Base-by-base conservation (phyloP, 2,797 vertebrate genomes). In the Staurois parvus region DNA sequence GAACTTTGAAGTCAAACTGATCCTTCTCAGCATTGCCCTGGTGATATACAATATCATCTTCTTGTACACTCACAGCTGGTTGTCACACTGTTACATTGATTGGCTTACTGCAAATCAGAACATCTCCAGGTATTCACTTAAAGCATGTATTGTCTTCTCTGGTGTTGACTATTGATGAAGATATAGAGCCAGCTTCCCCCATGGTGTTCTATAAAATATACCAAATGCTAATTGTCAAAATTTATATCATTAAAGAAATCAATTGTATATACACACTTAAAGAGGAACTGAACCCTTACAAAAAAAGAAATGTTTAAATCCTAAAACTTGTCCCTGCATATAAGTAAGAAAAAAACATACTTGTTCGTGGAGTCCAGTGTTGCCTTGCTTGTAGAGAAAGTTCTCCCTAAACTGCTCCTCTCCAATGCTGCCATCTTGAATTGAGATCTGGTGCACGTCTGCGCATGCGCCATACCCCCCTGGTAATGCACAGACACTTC, bases 1-100 rank as follows among this genome's bases (percentile, higher is more conserved):
- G 52, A 95, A 94, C 78, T 88, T 97, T 64, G 95, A 95, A 1
- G 80, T 96, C 70, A 98, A 97, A 89, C 82, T 91, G 5, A 89
- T 96, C 88, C 92, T 98, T 89, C 93, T 98, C 85, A 95, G 94
- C 1, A 90, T 97, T 75, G 96, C 96, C n/a, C 93, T 97, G 85
- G 94, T 92, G n/a, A 95, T 96, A 17, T 97, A 97, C 89, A 94
- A 96, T 3, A 94, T 94, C 7, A 91, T 98, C 79, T 97, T 97
- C 91, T 93, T 98, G 67, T 66, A 93, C 8, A 95, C 96, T 28
- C 95, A 94, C 0, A 91, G 91, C 4, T 88, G 88, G 21, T 90
- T 93, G 67, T 96, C 96, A 0, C 34, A 88, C 78, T 96, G 95
- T 90, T 96, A 96, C 40, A 28, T 96, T 0, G 0, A 34, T 24